A percentile compares a stretch with the other conserved stretches of the same genome.
Evolutionary conservation across 2,113 vertebrate species (phyloP).

Genomic region (Halcyon senegalensis): DNA sequence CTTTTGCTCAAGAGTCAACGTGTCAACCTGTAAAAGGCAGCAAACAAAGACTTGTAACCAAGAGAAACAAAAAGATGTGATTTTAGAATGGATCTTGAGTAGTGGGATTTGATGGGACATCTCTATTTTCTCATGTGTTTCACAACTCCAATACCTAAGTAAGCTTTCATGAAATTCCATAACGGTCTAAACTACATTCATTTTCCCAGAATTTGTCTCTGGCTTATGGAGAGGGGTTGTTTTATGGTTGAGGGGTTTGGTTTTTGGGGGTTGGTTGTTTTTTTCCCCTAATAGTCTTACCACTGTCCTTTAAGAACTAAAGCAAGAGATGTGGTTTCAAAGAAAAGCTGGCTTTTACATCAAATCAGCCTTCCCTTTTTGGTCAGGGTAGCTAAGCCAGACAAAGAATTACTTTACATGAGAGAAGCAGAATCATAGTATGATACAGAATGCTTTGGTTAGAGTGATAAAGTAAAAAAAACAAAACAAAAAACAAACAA

Average conservation of each 20-base stretch:
- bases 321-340: background rate
- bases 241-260: background rate
- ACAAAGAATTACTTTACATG: background rate
- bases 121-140: background rate
- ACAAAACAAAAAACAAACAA: background rate
- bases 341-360: background rate
- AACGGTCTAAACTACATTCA: background rate
- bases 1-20: slow-evolving; percentile 89
- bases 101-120: background rate
- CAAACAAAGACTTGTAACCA: background rate
- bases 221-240: accelerated
- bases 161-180: background rate
- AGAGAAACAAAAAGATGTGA: background rate
- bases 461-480: background rate
- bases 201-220: background rate
- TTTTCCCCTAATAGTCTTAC: background rate
- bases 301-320: background rate
- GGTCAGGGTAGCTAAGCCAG: background rate
- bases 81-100: background rate
- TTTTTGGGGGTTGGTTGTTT: background rate
- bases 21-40: slow-evolving; percentile 85
- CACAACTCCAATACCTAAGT: background rate
- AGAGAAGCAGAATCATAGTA: background rate
- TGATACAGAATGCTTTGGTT: background rate
- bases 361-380: accelerated